These are phyloP conservation scores for Clarias laeviceps DNA, from an alignment of 2,797 vertebrate genomes.

Conservation along the genomic window DNA sequence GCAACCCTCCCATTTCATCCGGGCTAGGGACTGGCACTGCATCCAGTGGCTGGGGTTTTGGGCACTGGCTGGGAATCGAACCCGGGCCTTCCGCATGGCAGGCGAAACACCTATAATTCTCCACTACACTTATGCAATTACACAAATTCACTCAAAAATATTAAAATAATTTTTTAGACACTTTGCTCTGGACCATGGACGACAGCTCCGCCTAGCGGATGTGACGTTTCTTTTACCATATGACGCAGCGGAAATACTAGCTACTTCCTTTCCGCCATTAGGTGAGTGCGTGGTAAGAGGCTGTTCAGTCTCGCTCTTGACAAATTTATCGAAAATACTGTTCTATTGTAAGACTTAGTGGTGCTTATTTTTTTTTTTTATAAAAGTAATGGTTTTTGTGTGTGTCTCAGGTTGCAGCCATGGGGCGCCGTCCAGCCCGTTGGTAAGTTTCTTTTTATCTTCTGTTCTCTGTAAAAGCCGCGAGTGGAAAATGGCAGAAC, in stretches of 20 bases:
- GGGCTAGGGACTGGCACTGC: too few relatives aligned
- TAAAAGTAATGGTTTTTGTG: conserved; percentile 25
- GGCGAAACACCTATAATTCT: too few relatives aligned
- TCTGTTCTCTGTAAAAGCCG: not conserved
- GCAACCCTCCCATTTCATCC: too few relatives aligned
- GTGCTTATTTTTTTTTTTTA: not conserved
- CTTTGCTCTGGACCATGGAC: too few relatives aligned
- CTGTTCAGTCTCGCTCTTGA: conserved; percentile 43
- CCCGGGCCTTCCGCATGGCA: too few relatives aligned
- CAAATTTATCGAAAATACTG: not conserved
- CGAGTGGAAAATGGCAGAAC: conserved; percentile 74
- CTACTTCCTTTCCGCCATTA: conserved; percentile 81
- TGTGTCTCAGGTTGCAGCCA: conserved; percentile 71
- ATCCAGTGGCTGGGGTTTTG: too few relatives aligned
- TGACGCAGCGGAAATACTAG: conserved; percentile 68
- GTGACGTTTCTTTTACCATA: conserved; percentile 41
- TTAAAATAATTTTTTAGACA: not conserved
- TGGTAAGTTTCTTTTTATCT: conserved; percentile 69
- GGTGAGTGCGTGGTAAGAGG: conserved; percentile 75
- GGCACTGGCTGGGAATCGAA: too few relatives aligned
- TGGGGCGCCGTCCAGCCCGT: conserved; percentile 83
- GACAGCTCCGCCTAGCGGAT: conserved; percentile 3
- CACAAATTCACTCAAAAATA: not conserved
- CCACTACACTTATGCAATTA: not conserved
- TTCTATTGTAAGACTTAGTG: rapidly evolving